phyloP scores from a whole-genome alignment of 2,797 vertebrate genomes.

The Mormyrops attenuatus region DNA sequence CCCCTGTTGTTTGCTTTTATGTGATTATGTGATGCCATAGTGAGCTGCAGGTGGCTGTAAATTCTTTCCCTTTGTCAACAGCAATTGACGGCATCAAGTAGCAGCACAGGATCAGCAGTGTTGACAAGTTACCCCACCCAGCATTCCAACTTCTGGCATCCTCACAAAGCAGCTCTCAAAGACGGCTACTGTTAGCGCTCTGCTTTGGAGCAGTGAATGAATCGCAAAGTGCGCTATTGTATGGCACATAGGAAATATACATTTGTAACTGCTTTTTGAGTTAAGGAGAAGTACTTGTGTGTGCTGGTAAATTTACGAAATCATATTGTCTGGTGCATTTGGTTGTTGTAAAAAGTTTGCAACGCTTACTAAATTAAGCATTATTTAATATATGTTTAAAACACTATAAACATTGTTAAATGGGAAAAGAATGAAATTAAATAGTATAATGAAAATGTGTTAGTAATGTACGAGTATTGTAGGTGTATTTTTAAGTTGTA shows the following conservation, averaged over 20 bases:
- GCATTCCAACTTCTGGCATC: slow-evolving; percentile 23
- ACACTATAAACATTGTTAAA: not conserved
- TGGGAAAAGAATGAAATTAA: not conserved
- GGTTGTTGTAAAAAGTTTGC: not conserved
- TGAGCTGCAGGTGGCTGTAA: slow-evolving; percentile 18
- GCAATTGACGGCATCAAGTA: slow-evolving; percentile 27
- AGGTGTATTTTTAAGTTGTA: not conserved
- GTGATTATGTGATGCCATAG: slow-evolving; percentile 4
- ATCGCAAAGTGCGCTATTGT: not conserved
- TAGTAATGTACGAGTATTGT: not conserved
- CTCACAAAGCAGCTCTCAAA: slow-evolving; percentile 29
- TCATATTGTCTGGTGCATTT: not conserved
- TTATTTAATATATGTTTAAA: slow-evolving; percentile 4
- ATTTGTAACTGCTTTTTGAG: not conserved
- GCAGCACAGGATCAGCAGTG: slow-evolving; percentile 23
- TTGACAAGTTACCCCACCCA: slow-evolving; percentile 27
- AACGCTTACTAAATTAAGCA: not conserved
- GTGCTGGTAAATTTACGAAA: not conserved
- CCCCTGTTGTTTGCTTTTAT: not conserved
- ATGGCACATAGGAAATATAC: not conserved
- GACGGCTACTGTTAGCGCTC: slow-evolving; percentile 19
- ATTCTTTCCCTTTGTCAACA: slow-evolving; percentile 31
- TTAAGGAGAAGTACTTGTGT: not conserved
- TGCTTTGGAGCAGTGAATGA: not conserved
- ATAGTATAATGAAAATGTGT: not conserved